Base-by-base conservation (phyloP, 2,888 invertebrate genomes). In the Caenorhabditis plicata region DNA sequence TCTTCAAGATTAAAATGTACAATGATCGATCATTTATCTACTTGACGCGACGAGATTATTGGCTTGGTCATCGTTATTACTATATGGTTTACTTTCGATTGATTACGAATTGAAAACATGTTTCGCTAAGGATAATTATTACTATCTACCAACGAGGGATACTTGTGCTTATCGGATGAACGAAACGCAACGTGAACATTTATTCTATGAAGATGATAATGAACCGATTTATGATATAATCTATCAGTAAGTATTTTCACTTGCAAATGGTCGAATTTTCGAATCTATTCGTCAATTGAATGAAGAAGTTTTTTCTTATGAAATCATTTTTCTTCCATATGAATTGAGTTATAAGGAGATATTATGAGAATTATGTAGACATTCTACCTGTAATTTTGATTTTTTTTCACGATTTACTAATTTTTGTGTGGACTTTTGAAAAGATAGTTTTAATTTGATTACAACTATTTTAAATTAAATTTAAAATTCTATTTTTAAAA, bases 31-130 rank as follows among this genome's bases (percentile, higher is more conserved):
- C 75, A n/a, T 80, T 69, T 45, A 57, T 79, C 46, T 65, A 73
- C 27, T 55, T 68, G 43, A 78, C 71, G 31, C 55, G 75, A 13
- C 55, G 79, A 4, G 65, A 68, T 46, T 79, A 79, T 57, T 79
- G 79, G 79, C 65, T 79, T 49, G 79, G 79, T 9, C 69, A 72
- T 25, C 63, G 77, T 31, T 80, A 79, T 57, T 80, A 75, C 58
- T 64, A 60, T 42, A 44, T 74, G 62, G 77, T 77, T 42, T 42
- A 67, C 50, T 22, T 11, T 40, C 17, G 20, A 35, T 39, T 44
- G 33, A 40, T 41, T 43, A 19, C 17, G 29, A 39, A 39, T 27
- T 49, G 40, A 43, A 23, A 31, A 38, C 44, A 13, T 33, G 31
- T 20, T 25, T 54, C 68, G 43, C 52, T n/a, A n/a, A 78, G 77